Evolutionary conservation across 2,888 invertebrate genomes (phyloP), one percentile per base, ranked within the genome.

Genomic region (Drosophila formosana): DNA sequence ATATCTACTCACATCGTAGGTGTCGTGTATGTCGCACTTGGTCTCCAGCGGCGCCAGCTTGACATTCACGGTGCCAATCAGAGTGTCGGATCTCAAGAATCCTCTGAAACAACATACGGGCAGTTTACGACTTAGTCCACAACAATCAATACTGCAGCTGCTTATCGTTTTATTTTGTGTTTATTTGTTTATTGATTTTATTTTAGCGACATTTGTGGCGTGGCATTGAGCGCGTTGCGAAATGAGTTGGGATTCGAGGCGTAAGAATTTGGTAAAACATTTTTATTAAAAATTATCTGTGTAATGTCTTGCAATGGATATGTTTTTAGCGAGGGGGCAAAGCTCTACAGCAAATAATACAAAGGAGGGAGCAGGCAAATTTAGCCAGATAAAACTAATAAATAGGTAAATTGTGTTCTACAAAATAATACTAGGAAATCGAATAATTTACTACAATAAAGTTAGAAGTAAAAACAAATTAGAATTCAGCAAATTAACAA

Each of bases 21-120:
- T 96, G 71, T 99, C 98, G 91, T 99, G 99, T 63, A 98, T 92
- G 37, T 96, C 96, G 91, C 98, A 97, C 68, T 96, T 95, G 0
- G 95, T 96, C 93, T 99, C 98, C 68, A 99, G 93, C n/a, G 96
- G 96, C 81, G 96, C 96, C 75, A 99, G 93, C 91, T 98, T 98
- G 11, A 98, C 95, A 72, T 94, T 94, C 11, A 95, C 96, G 3
- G 96, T 95, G 28, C 99, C 99, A 62, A 99, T 93, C 53, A 97
- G 93, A 57, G 95, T 93, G 92, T 99, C 99, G 88, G 96, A 95
- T 78, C 97, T 95, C 92, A 99, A 95, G 93, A 99, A 98, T 82
- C 99, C 98, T 92, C 98, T 98, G 95, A 94, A 97, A 96, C 95
- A 95, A 94, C 92, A 93, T 89, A 91, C 82, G 84, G 92, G 92